Percentiles rank a stretch among this genome's conserved stretches.
These are phyloP conservation scores for Phalacrocorax brasilianus DNA, from an alignment of 2,113 vertebrate species.

Conservation along the genomic window DNA sequence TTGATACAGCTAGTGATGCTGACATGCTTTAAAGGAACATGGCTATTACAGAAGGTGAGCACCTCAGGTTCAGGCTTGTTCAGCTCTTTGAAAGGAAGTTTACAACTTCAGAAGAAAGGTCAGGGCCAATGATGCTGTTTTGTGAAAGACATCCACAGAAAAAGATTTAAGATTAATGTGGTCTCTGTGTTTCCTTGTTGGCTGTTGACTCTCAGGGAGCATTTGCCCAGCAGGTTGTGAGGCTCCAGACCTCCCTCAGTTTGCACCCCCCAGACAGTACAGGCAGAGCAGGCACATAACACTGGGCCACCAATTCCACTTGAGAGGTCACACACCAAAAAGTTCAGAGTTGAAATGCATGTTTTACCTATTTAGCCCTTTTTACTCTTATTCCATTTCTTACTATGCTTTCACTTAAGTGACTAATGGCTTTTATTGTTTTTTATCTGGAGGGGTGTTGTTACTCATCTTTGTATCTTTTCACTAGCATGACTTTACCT, in stretches of 20 bases:
- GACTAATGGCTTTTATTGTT: fast-evolving
- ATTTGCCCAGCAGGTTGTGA: background rate
- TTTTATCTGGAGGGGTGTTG: background rate
- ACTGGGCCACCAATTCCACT: background rate
- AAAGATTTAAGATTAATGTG: background rate
- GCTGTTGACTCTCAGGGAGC: background rate
- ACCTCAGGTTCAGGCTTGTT: background rate
- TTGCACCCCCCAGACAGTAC: background rate
- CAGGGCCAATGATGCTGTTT: background rate
- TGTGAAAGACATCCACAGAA: background rate
- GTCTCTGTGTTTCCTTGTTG: background rate
- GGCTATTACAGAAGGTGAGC: background rate
- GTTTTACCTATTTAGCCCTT: background rate
- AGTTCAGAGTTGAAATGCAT: background rate
- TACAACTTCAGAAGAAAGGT: background rate
- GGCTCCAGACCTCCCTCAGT: background rate
- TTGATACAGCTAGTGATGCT: background rate
- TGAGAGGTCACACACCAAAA: background rate
- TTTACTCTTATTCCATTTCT: background rate
- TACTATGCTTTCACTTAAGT: background rate
- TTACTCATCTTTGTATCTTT: background rate
- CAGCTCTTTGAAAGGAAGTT: background rate
- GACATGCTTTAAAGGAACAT: background rate
- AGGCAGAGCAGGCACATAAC: background rate
- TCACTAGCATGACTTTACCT: background rate